phyloP scores from a whole-genome alignment of 2,888 invertebrate species.

The Aporophyla lueneburgensis region DNA sequence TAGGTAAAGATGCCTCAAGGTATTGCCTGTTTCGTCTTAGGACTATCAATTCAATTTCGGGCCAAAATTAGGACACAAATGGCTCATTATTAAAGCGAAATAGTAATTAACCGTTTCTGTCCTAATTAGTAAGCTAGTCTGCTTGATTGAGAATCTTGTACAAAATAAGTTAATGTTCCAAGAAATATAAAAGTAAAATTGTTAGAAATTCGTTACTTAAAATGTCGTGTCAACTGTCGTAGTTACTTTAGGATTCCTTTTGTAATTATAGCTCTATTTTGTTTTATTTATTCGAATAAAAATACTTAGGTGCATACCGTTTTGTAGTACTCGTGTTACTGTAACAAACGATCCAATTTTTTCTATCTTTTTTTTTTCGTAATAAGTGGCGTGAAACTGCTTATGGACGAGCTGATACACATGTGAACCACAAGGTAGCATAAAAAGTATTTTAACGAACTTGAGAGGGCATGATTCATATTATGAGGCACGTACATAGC shows the following conservation, averaged over 20 bases:
- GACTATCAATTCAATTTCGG: not conserved
- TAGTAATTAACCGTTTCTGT: not conserved
- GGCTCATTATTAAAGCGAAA: no score
- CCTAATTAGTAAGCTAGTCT: not conserved
- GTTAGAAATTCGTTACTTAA: not conserved
- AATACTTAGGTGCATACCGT: no score
- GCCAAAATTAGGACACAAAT: not conserved
- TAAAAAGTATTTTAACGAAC: no score
- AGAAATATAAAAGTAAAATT: not conserved
- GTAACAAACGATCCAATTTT: not conserved
- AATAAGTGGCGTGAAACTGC: not conserved
- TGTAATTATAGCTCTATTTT: not conserved
- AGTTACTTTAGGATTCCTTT: not conserved
- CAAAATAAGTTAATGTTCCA: not conserved
- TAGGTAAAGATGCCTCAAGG: not conserved
- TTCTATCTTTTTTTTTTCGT: not conserved
- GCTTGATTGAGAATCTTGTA: slow-evolving; percentile 4
- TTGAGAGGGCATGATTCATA: not conserved
- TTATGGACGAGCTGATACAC: no score
- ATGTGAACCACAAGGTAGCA: no score
- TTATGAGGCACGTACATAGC: not conserved
- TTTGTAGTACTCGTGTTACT: not conserved
- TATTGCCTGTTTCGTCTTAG: not conserved
- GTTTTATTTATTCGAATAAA: not conserved
- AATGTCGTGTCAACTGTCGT: not conserved